Conservation (phyloP, 2,797 vertebrate species). For the Nasua narica region DNA sequence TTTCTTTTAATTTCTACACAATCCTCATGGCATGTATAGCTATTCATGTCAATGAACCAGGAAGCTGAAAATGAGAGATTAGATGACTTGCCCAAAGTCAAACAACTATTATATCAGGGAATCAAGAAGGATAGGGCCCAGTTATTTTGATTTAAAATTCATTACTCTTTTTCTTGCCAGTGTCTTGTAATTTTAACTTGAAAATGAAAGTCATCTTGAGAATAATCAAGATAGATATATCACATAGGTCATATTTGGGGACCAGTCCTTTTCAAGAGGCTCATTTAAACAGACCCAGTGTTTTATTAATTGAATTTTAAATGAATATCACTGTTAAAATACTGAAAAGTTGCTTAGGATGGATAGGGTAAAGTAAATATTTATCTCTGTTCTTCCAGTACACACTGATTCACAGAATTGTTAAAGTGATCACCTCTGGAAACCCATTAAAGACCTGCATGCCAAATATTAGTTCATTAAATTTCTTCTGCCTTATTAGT, state of each 20-base stretch:
- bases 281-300: background rate
- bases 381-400: background rate
- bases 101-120: background rate
- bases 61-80: background rate
- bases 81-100: background rate
- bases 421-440: background rate
- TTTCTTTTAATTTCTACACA: background rate
- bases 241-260: background rate
- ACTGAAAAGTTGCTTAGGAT: background rate
- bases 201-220: background rate
- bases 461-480: background rate
- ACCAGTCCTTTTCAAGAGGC: background rate
- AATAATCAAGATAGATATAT: background rate
- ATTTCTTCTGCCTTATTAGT: conserved; percentile 2
- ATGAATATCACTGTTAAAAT: background rate
- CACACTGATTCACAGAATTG: background rate
- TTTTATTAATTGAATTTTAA: conserved; percentile 40
- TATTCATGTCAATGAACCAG: background rate
- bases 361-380: conserved; percentile 12
- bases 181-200: background rate
- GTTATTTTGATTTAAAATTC: background rate
- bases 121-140: background rate
- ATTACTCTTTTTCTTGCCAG: background rate
- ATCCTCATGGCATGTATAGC: background rate
- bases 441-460: background rate